These are phyloP conservation scores for Euura saliciscinereae DNA, from an alignment of 1,140 invertebrate species.

Conservation along the genomic window DNA sequence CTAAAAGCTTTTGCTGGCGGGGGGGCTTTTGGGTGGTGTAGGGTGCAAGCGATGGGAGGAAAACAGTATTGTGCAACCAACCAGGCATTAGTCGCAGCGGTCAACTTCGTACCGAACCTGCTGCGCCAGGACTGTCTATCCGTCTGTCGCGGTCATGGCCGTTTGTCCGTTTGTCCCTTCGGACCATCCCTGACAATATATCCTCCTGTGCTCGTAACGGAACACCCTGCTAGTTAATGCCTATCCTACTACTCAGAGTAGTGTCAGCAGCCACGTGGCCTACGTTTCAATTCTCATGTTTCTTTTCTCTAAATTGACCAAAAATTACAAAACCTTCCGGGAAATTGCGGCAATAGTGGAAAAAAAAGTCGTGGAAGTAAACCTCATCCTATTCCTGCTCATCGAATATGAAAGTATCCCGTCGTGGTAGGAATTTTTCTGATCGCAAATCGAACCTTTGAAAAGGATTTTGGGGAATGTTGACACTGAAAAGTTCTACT, in stretches of 20 bases:
- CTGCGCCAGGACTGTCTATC: slow-evolving; percentile 2
- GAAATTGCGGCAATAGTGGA: too few species aligned
- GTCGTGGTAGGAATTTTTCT: too few species aligned
- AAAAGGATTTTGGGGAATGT: too few species aligned
- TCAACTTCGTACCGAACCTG: slow-evolving; percentile 15
- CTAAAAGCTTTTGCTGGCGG: slow-evolving; percentile 46
- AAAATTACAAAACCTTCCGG: too few species aligned
- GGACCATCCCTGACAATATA: background rate
- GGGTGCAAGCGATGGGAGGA: slow-evolving; percentile 24
- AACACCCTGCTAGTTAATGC: background rate
- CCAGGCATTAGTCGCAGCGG: slow-evolving; percentile 14
- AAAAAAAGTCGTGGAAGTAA: too few species aligned
- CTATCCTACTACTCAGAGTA: background rate
- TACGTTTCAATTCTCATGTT: too few species aligned
- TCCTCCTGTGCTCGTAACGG: background rate
- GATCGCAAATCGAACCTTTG: too few species aligned
- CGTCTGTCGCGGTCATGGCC: background rate
- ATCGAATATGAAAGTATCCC: too few species aligned
- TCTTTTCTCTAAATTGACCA: too few species aligned
- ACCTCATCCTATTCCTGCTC: too few species aligned
- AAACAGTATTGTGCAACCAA: slow-evolving; percentile 33
- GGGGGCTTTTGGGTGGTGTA: slow-evolving; percentile 19
- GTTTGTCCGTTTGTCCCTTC: background rate
- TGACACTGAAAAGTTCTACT: too few species aligned
- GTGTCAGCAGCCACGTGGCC: background rate